These are phyloP conservation scores for Neria commutata DNA, from an alignment of 2,888 invertebrate genomes.

Conservation along the genomic window DNA sequence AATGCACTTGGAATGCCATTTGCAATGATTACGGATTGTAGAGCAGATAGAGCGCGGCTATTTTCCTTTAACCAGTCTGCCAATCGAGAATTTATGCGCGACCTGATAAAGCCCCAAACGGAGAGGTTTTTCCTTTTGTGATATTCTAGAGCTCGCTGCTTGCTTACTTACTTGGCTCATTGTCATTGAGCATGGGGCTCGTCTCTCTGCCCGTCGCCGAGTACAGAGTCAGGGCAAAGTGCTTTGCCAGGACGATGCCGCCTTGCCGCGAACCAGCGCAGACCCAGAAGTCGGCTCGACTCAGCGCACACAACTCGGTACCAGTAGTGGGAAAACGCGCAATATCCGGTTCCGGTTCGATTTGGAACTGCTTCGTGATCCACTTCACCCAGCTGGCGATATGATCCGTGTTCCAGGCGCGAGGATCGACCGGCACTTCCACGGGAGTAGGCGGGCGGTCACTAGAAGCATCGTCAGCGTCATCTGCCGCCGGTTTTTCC, in stretches of 20 bases:
- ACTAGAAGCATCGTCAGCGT: conserved; percentile 25
- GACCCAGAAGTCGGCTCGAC: conserved; percentile 68
- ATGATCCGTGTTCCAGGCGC: conserved; percentile 68
- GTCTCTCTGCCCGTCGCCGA: conserved; percentile 68
- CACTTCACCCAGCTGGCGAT: conserved; percentile 70
- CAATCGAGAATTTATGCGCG: conserved; percentile 40
- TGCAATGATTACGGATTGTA: conserved; percentile 17
- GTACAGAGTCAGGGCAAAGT: conserved; percentile 68
- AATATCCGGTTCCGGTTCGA: conserved; percentile 65
- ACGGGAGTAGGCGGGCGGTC: conserved; percentile 40
- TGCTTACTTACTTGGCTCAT: conserved; percentile 60
- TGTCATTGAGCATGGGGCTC: conserved; percentile 66
- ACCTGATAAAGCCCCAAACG: conserved; percentile 5
- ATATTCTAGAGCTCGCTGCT: conserved; percentile 26
- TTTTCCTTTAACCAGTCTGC: conserved; percentile 1
- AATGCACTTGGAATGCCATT: conserved; percentile 11
- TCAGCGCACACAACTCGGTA: conserved; percentile 67
- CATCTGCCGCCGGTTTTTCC: conserved; percentile 15
- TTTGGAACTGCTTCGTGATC: conserved; percentile 67
- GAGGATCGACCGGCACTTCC: conserved; percentile 65
- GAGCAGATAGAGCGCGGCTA: not conserved
- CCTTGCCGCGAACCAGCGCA: conserved; percentile 63
- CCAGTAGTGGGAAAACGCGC: conserved; percentile 67
- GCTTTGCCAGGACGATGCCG: conserved; percentile 67
- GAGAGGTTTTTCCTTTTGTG: not conserved